These are phyloP conservation scores for Cheilosia pagana DNA, from an alignment of 2,888 invertebrate species.

Conservation along the genomic window DNA sequence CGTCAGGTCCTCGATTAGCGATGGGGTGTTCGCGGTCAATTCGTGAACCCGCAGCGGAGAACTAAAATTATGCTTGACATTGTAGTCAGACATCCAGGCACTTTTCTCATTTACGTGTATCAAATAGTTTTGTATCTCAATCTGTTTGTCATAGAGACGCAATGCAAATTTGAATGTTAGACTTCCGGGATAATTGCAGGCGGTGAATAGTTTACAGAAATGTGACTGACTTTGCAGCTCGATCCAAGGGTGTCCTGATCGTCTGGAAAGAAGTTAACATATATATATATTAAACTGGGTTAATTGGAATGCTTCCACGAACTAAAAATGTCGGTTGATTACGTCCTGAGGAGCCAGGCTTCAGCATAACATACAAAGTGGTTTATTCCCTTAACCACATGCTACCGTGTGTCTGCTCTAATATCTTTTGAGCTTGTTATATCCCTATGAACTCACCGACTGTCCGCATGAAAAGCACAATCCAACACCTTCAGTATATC, in stretches of 20 bases:
- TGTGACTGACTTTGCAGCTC: slow-evolving; percentile 86
- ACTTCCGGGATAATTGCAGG: slow-evolving; percentile 88
- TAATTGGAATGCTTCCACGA: too few relatives aligned
- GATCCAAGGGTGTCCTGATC: slow-evolving; percentile 84
- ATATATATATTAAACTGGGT: too few relatives aligned
- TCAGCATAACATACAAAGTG: too few relatives aligned
- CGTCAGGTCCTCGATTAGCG: slow-evolving; percentile 86
- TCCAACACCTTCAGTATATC: slow-evolving; percentile 84
- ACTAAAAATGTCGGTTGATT: too few relatives aligned
- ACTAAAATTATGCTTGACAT: slow-evolving; percentile 88
- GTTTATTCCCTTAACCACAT: too few relatives aligned
- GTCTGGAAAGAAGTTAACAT: slow-evolving; percentile 69
- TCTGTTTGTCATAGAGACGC: slow-evolving; percentile 82
- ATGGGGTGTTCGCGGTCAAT: slow-evolving; percentile 85
- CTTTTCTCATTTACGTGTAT: slow-evolving; percentile 80
- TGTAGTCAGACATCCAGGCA: slow-evolving; percentile 89
- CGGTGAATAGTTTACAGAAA: slow-evolving; percentile 86
- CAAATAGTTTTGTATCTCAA: slow-evolving; percentile 82
- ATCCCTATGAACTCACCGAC: slow-evolving; percentile 76
- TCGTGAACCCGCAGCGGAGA: slow-evolving; percentile 88
- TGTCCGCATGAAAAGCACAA: slow-evolving; percentile 84
- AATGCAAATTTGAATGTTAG: slow-evolving; percentile 84
- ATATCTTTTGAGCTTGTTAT: too few relatives aligned
- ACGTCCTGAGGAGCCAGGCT: too few relatives aligned
- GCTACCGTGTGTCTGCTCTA: too few relatives aligned